Percentiles rank a stretch among this genome's conserved stretches.
phyloP scores from a whole-genome alignment of 1,140 invertebrate genomes.

The Camponotus vicinus region DNA sequence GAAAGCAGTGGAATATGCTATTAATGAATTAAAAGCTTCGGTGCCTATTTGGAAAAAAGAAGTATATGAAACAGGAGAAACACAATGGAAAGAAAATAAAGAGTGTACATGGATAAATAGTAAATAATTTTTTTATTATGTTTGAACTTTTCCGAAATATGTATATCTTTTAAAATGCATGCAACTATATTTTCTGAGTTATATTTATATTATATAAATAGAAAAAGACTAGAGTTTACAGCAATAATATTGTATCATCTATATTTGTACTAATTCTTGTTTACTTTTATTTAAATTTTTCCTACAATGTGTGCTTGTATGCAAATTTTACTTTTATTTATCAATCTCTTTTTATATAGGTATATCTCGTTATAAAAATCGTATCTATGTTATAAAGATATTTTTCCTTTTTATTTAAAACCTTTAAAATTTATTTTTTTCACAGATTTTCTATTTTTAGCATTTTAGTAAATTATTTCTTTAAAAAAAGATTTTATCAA shows the following conservation, averaged over 20 bases:
- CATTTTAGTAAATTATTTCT: not conserved
- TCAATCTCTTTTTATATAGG: not conserved
- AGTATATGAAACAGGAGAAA: conserved; percentile 90
- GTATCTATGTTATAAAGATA: too few species aligned
- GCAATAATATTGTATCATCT: not conserved
- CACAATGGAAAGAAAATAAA: conserved; percentile 92
- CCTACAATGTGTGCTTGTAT: not conserved
- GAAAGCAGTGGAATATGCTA: conserved; percentile 93
- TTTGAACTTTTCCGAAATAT: not conserved
- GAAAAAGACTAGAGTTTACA: not conserved
- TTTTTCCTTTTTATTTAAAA: not conserved
- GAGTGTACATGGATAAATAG: conserved; percentile 91
- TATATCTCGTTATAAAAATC: not conserved
- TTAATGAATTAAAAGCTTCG: conserved; percentile 94
- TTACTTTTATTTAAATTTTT: not conserved
- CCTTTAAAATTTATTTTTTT: conserved; percentile 11
- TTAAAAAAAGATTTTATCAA: not conserved
- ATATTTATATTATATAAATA: not conserved
- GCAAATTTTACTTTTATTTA: not conserved
- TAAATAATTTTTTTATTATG: conserved; percentile 76
- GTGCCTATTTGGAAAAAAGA: conserved; percentile 99
- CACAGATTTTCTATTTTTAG: conserved; percentile 9
- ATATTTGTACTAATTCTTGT: not conserved
- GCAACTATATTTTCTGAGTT: not conserved
- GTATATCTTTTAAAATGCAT: not conserved